phyloP scores from a whole-genome alignment of 2,888 invertebrate species.

The Criorhina ranunculi region DNA sequence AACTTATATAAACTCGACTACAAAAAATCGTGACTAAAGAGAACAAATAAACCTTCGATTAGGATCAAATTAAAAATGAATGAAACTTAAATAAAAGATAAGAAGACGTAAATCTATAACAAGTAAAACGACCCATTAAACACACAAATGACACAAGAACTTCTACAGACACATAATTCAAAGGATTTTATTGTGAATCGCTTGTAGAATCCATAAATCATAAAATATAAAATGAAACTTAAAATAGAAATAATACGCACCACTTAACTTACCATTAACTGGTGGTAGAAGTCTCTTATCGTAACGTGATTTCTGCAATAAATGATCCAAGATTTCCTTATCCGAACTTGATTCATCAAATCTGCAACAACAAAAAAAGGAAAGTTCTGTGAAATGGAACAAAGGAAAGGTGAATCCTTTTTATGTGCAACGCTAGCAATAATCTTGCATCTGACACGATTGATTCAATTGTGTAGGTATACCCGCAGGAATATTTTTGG shows the following conservation, averaged over 20 bases:
- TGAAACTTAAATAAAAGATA: not conserved
- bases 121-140: not conserved
- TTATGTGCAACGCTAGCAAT: conserved; percentile 13
- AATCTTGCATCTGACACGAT: conserved; percentile 1
- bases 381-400: conserved; percentile 3
- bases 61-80: not conserved
- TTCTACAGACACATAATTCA: not conserved
- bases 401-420: not conserved
- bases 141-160: not conserved
- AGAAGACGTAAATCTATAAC: not conserved
- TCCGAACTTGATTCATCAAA: conserved; percentile 96
- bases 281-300: conserved; percentile 96
- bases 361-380: conserved; percentile 85
- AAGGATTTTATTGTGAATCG: too few species aligned
- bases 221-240: not conserved
- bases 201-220: too few species aligned
- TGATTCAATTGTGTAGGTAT: conserved; percentile 13
- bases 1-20: too few species aligned
- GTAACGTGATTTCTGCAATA: conserved; percentile 94
- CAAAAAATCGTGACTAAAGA: not conserved
- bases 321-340: conserved; percentile 96
- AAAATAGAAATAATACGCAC: not conserved
- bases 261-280: conserved; percentile 90
- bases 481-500: not conserved
- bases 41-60: not conserved